Evolutionary conservation across 2,113 vertebrate genomes (phyloP).

Genomic region (Zapornia atra): DNA sequence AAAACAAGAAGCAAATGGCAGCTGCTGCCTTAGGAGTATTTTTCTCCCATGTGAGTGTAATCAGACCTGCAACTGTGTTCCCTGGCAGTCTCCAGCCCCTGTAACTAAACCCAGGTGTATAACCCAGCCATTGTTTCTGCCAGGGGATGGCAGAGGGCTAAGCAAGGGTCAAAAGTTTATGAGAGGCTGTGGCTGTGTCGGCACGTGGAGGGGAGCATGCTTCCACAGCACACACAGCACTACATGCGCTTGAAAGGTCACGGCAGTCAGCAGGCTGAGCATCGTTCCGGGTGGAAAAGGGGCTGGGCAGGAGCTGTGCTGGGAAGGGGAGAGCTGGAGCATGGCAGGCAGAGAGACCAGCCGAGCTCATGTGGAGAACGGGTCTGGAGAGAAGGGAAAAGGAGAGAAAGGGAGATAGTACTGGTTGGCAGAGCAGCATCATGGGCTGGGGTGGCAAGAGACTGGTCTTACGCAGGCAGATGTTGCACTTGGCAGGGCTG

Average conservation of each 20-base stretch:
- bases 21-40: not conserved
- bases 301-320: not conserved
- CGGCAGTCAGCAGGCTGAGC: not conserved
- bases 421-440: not conserved
- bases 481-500: not conserved
- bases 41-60: not conserved
- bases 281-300: not conserved
- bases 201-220: not conserved
- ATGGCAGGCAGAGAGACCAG: rapidly evolving
- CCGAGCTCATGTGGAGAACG: not conserved
- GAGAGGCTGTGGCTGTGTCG: not conserved
- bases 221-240: rapidly evolving
- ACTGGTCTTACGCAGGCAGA: not conserved
- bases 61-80: not conserved
- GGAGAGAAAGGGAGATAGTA: not conserved
- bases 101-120: not conserved
- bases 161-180: constrained; percentile 34
- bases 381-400: not conserved
- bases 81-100: not conserved
- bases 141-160: not conserved
- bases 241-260: not conserved
- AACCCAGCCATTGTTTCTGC: not conserved
- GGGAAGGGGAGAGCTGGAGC: not conserved
- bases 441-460: not conserved
- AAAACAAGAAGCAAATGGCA: not conserved